Evolutionary conservation across 2,113 vertebrate genomes (phyloP).

Genomic region (Pterophyllum scalare): DNA sequence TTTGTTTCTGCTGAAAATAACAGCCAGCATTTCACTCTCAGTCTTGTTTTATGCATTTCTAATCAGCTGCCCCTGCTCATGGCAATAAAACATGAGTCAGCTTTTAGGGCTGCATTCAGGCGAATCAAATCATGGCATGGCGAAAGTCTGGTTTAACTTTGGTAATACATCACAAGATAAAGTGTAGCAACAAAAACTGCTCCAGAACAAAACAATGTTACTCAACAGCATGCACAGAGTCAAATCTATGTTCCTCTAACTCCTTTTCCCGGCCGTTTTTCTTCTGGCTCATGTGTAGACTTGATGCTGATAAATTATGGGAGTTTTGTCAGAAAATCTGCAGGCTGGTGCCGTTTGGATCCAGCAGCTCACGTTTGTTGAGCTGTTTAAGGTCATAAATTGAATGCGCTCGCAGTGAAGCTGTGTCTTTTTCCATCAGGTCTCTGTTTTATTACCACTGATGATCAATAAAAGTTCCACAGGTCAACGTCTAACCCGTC

Average conservation of each 20-base stretch:
- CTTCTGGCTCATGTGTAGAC: not conserved
- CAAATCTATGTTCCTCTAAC: not conserved
- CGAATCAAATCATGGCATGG: rapidly evolving
- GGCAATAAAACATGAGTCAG: not conserved
- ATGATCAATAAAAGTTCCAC: not conserved
- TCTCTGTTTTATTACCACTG: not conserved
- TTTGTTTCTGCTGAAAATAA: not conserved
- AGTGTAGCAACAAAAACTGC: too few species aligned
- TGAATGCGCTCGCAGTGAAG: not conserved
- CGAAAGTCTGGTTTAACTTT: not conserved
- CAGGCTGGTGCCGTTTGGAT: not conserved
- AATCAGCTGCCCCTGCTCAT: not conserved
- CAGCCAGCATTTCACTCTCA: not conserved
- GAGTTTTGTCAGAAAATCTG: not conserved
- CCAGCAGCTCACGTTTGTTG: not conserved
- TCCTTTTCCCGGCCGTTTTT: not conserved
- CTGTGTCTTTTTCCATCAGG: not conserved
- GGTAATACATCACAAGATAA: not conserved
- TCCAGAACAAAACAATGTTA: not conserved
- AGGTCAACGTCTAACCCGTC: not conserved
- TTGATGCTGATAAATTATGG: not conserved
- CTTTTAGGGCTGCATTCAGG: not conserved
- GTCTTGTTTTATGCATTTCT: not conserved
- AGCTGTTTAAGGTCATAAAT: not conserved
- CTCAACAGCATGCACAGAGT: not conserved